Conservation (phyloP, 2,888 invertebrate genomes). For the Pandemis heparana region DNA sequence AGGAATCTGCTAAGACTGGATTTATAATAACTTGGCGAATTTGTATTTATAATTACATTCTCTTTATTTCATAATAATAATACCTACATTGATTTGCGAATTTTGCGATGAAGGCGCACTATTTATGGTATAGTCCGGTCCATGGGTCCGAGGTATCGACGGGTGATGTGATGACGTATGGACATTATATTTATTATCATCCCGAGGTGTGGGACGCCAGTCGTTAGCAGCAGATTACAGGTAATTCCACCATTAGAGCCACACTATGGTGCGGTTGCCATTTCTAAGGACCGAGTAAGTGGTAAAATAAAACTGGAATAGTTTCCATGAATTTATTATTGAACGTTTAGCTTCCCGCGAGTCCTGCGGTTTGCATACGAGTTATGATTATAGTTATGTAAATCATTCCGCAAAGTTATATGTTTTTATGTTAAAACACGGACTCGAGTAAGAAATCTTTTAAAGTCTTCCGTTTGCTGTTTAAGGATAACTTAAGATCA, state of each 20-base stretch:
- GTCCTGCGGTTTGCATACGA: constrained; percentile 24
- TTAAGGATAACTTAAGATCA: not conserved
- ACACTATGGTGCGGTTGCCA: constrained; percentile 17
- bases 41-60: too few relatives aligned
- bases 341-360: not conserved
- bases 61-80: too few relatives aligned
- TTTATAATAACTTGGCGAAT: too few relatives aligned
- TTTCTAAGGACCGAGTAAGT: constrained; percentile 30
- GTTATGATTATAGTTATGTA: constrained; percentile 25
- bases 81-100: not conserved
- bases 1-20: too few relatives aligned
- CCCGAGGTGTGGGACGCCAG: constrained; percentile 26
- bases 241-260: constrained; percentile 35
- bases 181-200: constrained; percentile 1
- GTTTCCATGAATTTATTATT: constrained; percentile 20
- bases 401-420: not conserved
- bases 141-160: not conserved
- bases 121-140: not conserved
- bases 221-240: constrained; percentile 31
- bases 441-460: constrained; percentile 5
- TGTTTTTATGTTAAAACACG: constrained; percentile 7
- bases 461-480: not conserved
- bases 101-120: not conserved
- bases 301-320: constrained; percentile 29
- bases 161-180: constrained; percentile 16